Evolutionary conservation across 2,888 invertebrate genomes (phyloP), one percentile per base, ranked within the genome.

Genomic region (Latheticus oryzae): DNA sequence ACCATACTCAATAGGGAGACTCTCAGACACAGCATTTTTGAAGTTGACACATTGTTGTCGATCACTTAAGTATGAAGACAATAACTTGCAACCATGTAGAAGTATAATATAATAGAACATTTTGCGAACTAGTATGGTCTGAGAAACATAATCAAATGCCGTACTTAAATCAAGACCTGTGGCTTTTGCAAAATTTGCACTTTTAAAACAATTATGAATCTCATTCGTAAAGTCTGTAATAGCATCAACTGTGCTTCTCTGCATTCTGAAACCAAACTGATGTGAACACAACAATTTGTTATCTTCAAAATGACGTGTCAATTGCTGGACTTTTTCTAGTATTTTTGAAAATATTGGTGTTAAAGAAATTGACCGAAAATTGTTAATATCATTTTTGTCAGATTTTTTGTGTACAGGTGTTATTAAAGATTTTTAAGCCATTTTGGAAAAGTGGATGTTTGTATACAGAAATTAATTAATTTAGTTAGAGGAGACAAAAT

Each of bases 251-350:
- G 26, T 26, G 26, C 7, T 26, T 26, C 3, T 26, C 8, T 26
- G 3, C 8, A 7, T 26, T 26, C 26, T 26, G 7, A 26, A 26
- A 26, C 26, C 7, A 26, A 4, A 26, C 26, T 26, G 26, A 7
- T 26, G 26, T 26, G 26, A n/a, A 7, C 26, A 26, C 26, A 26
- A 26, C 26, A 26, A 26, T 8, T 26, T 26, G 26, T 26, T 26
- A 26, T 26, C 26, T 26, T 26, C 8, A 26, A 26, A 26, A 9
- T 26, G 26, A 4, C 26, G 26, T 26, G 26, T 26, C 7, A 26
- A 26, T 26, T 26, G 26, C n/a, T n/a, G n/a, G n/a, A n/a, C n/a
- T n/a, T n/a, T n/a, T n/a, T n/a, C n/a, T n/a, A n/a, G n/a, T n/a
- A n/a, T n/a, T n/a, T n/a, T n/a, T n/a, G n/a, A n/a, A n/a, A n/a